These are phyloP conservation scores for Sylvilagus bachmani DNA, from an alignment of 2,113 vertebrate species.

Conservation along the genomic window DNA sequence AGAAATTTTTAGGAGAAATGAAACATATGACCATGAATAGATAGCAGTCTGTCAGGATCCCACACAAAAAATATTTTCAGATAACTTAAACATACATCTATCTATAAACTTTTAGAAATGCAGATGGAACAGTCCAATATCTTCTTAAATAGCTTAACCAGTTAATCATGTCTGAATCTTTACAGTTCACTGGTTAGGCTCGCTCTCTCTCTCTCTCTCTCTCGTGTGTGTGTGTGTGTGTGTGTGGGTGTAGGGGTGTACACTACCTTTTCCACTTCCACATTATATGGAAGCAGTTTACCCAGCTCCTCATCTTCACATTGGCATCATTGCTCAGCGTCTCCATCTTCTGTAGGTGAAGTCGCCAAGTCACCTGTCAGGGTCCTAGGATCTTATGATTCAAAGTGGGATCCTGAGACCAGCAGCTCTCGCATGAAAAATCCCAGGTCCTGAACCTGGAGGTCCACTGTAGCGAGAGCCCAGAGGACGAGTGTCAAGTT, in stretches of 20 bases:
- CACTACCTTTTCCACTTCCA: background rate
- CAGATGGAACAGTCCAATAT: background rate
- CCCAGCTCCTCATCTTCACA: background rate
- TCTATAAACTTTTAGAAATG: constrained; percentile 47
- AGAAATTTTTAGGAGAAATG: constrained; percentile 68
- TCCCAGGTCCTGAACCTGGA: background rate
- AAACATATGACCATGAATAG: constrained; percentile 38
- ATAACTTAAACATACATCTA: background rate
- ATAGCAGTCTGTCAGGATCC: constrained; percentile 3
- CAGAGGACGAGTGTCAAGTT: accelerated
- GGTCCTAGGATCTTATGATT: background rate
- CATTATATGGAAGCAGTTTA: background rate
- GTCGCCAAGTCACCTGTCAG: background rate
- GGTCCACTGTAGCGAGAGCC: background rate
- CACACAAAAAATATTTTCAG: constrained; percentile 44
- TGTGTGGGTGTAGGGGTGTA: background rate
- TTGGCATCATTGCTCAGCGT: background rate
- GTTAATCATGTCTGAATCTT: background rate
- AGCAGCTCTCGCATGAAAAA: background rate
- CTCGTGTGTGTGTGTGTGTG: background rate
- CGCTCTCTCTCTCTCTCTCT: too few species aligned
- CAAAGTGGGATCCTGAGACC: background rate
- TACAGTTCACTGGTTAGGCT: background rate
- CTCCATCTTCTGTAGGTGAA: background rate
- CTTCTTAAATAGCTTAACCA: background rate